These are phyloP conservation scores for Oreonectes daqikongensis DNA, from an alignment of 2,797 vertebrate species.

Conservation along the genomic window DNA sequence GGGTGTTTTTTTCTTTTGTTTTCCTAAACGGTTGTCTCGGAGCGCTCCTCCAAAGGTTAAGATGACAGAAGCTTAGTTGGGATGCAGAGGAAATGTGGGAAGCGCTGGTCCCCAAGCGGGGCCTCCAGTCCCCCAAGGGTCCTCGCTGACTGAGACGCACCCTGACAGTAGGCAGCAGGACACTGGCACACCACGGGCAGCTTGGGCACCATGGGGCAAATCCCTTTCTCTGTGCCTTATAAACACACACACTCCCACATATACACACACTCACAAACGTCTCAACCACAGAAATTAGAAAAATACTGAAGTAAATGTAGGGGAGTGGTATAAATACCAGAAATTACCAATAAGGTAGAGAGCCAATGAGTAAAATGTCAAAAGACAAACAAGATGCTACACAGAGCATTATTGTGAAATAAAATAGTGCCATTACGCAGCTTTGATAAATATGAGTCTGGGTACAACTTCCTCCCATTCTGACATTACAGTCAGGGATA, in stretches of 20 bases:
- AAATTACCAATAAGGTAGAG: constrained; percentile 9
- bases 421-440: constrained; percentile 17
- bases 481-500: too few species aligned
- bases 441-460: constrained; percentile 19
- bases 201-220: constrained; percentile 73
- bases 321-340: background rate
- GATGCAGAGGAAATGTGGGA: constrained; percentile 69
- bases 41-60: constrained; percentile 86
- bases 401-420: constrained; percentile 33
- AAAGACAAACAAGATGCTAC: constrained; percentile 14
- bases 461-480: background rate
- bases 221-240: constrained; percentile 54
- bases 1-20: constrained; percentile 66
- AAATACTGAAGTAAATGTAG: background rate
- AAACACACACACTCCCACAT: too few species aligned
- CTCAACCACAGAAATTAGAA: background rate
- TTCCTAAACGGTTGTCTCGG: constrained; percentile 86
- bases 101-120: constrained; percentile 57
- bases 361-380: constrained; percentile 18
- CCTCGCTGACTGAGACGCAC: constrained; percentile 79
- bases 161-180: constrained; percentile 81
- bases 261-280: constrained; percentile 1
- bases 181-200: constrained; percentile 73
- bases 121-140: constrained; percentile 68
- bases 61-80: constrained; percentile 83